Evolutionary conservation across 2,113 vertebrate species (phyloP).

Genomic region (Tychaedon coryphoeus): DNA sequence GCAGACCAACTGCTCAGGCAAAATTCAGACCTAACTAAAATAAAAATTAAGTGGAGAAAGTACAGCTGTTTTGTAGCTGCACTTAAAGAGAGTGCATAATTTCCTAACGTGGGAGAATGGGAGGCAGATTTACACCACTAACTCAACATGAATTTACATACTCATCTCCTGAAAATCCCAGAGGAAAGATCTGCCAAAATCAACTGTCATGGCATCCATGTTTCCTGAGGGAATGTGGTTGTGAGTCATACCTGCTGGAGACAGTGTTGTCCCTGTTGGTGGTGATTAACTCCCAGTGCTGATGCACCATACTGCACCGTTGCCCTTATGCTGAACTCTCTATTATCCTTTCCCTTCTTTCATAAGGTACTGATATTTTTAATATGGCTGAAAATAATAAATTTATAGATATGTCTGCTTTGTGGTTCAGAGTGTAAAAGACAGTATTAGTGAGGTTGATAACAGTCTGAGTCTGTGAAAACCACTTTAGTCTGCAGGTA

Average conservation of each 20-base stretch:
- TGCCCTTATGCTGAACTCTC: not conserved
- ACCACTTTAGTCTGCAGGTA: not conserved
- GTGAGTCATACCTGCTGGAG: not conserved
- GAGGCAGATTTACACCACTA: not conserved
- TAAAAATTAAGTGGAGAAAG: not conserved
- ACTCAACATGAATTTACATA: not conserved
- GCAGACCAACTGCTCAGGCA: not conserved
- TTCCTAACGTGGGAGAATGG: not conserved
- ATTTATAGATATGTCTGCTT: not conserved
- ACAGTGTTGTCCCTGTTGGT: not conserved
- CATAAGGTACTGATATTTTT: not conserved
- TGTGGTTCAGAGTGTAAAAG: not conserved
- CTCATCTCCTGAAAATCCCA: not conserved
- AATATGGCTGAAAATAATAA: not conserved
- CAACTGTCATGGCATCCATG: not conserved
- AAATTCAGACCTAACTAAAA: not conserved
- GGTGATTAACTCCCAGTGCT: not conserved
- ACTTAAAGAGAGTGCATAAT: not conserved
- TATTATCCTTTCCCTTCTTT: not conserved
- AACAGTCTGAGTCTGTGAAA: not conserved
- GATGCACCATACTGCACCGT: not conserved
- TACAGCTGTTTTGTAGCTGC: not conserved
- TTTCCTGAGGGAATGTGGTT: not conserved
- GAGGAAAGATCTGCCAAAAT: not conserved
- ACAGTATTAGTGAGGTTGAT: not conserved